These are phyloP conservation scores for Sinotaia quadrata DNA, from an alignment of 2,888 invertebrate genomes.

Conservation along the genomic window DNA sequence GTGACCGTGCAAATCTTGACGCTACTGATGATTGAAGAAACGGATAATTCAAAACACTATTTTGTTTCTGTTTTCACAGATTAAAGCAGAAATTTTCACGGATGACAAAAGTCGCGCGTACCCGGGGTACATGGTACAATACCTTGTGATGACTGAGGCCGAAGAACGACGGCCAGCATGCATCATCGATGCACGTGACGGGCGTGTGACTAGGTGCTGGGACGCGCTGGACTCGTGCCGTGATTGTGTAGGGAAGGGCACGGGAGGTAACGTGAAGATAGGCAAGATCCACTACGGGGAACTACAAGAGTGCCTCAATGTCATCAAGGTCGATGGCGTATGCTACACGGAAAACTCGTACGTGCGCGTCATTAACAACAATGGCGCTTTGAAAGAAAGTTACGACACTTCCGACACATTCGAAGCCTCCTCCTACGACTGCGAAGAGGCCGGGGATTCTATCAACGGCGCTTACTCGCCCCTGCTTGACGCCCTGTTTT, in stretches of 20 bases:
- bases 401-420: conserved; percentile 22
- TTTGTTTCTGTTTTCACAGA: neutral
- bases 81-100: neutral
- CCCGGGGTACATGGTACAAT: conserved; percentile 12
- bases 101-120: conserved; percentile 2
- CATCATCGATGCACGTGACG: conserved; percentile 16
- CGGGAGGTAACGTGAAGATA: conserved; percentile 48
- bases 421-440: conserved; percentile 40
- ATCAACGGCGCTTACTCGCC: conserved; percentile 51
- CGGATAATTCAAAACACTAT: too few relatives aligned
- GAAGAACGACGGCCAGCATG: conserved; percentile 15
- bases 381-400: conserved; percentile 3
- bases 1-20: too few relatives aligned
- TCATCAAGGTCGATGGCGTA: conserved; percentile 26
- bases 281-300: conserved; percentile 46
- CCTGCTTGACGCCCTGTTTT: conserved; percentile 47
- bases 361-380: conserved; percentile 50
- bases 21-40: too few relatives aligned
- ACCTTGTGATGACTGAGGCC: conserved; percentile 7
- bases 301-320: conserved; percentile 34
- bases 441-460: conserved; percentile 40
- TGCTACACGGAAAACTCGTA: conserved; percentile 50
- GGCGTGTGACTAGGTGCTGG: neutral
- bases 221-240: conserved; percentile 16
- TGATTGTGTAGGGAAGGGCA: neutral